phyloP scores from a whole-genome alignment of 2,888 invertebrate species.

The Brachypalpus laphriformis region DNA sequence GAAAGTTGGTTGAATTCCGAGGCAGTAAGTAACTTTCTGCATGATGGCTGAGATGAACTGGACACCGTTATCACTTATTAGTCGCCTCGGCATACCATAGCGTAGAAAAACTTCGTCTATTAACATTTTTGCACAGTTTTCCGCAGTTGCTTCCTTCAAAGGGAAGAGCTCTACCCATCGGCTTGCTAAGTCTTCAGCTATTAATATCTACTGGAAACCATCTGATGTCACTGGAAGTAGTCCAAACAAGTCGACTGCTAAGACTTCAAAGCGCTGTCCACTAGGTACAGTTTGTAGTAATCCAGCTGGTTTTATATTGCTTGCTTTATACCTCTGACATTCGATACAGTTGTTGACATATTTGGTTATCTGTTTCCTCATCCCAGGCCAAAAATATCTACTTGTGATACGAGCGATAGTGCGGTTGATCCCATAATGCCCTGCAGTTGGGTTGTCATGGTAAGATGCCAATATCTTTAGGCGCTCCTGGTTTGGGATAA shows the following conservation, averaged over 20 bases:
- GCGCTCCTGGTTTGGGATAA: no score
- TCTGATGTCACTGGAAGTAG: slow-evolving; percentile 59
- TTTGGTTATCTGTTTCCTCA: slow-evolving; percentile 27
- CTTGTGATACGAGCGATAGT: slow-evolving; percentile 28
- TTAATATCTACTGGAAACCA: slow-evolving; percentile 75
- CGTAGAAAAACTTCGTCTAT: no score
- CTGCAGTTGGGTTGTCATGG: no score
- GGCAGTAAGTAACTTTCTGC: no score
- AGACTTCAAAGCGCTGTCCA: slow-evolving; percentile 66
- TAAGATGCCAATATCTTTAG: no score
- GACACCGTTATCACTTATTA: slow-evolving; percentile 79
- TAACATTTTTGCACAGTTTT: slow-evolving; percentile 78
- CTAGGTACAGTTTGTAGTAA: slow-evolving; percentile 68
- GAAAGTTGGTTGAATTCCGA: slow-evolving; percentile 63
- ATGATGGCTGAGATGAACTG: no score
- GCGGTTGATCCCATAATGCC: no score
- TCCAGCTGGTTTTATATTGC: slow-evolving; percentile 63
- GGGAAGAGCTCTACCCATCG: slow-evolving; percentile 79
- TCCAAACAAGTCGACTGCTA: slow-evolving; percentile 70
- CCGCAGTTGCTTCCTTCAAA: slow-evolving; percentile 76
- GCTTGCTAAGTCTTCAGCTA: slow-evolving; percentile 77
- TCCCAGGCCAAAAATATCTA: slow-evolving; percentile 67
- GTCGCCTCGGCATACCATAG: slow-evolving; percentile 77
- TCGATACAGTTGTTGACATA: slow-evolving; percentile 34
- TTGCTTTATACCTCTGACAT: slow-evolving; percentile 62